Base-by-base conservation (phyloP, 2,888 invertebrate genomes). In the Pharmacophagus antenor region DNA sequence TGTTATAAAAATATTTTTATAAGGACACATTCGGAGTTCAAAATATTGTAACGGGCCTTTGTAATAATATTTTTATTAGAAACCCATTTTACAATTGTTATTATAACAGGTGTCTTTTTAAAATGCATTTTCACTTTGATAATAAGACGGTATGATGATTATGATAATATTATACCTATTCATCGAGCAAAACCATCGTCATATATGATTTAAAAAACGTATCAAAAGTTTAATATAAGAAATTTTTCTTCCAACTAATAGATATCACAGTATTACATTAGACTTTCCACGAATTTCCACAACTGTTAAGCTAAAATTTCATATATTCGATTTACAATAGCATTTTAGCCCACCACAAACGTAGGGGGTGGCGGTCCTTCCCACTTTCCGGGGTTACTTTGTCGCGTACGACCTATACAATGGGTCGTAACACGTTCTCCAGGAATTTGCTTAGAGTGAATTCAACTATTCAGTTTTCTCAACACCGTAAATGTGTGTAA, bases 391-490 rank as follows among this genome's bases (percentile, higher is more conserved):
- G 62, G 62, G 62, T 70, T 76, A 80, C 79, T 73, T 75, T 79
- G 80, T 80, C 69, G 65, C 67, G 56, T 64, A 64, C 57, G 63
- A 68, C 70, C 70, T 63, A 69, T 67, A 86, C 86, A 87, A 87
- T 87, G 68, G 80, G 63, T 84, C 85, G 80, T 86, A 85, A 86
- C 80, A 75, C 71, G 65, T 57, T 72, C 67, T 71, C 72, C 68
- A 70, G 71, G 75, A 80, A 81, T 79, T 74, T 66, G 66, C 70
- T 66, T 75, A 73, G 75, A 83, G 78, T 83, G 79, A 84, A 82
- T 84, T 79, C 78, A 80, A 80, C 74, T 79, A 79, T 84, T 82
- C 77, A 77, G 78, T 83, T 84, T 80, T 70, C 76, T 63, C 69
- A 70, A 69, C 72, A 70, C 66, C 69, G 70, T 69, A 73, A 78